Base-by-base conservation (phyloP, 2,113 vertebrate genomes). In the Corythaeola cristata region DNA sequence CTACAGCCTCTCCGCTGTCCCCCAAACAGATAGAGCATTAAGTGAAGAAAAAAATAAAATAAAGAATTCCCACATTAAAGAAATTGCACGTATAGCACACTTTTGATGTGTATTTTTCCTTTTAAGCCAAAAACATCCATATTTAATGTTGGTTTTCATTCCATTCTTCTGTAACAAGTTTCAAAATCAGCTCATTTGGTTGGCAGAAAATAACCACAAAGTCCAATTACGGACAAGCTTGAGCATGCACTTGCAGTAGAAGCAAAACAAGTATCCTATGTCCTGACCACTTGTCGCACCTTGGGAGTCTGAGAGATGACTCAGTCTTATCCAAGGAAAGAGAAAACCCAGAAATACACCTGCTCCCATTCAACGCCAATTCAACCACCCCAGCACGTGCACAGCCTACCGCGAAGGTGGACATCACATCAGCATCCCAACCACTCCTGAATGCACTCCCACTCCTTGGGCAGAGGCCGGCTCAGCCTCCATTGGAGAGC, bases 381-480 rank as follows among this genome's bases (percentile, higher is more conserved):
- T 33, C n/a, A n/a, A 85, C 49, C 11, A 50, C 60, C 80, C 76
- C 45, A 37, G 58, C 35, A 63, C 35, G 60, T 6, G 3, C 2
- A 4, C 14, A 37, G 66, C 19, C 12, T 33, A 37, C 33, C 59
- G 8, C 24, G 22, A 6, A 45, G 39, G 3, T 3, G 18, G 0
- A 6, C 0, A 8, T 16, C 55, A 20, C n/a, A 22, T 20, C 28
- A 32, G 39, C 1, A 3, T 13, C 33, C n/a, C n/a, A 11, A 5
- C 5, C 3, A 0, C 28, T 23, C 45, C 76, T 5, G 0, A 24
- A 26, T 0, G 15, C 1, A 2, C 58, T 28, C 37, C 1, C 19
- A 18, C 33, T 39, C 18, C 13, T 3, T 5, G 14, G 3, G 39
- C 2, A 44, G 8, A 32, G 56, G 55, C n/a, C 0, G 0, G 11